Conservation (phyloP, 2,888 invertebrate genomes). For the Drosophila ezoana region DNA sequence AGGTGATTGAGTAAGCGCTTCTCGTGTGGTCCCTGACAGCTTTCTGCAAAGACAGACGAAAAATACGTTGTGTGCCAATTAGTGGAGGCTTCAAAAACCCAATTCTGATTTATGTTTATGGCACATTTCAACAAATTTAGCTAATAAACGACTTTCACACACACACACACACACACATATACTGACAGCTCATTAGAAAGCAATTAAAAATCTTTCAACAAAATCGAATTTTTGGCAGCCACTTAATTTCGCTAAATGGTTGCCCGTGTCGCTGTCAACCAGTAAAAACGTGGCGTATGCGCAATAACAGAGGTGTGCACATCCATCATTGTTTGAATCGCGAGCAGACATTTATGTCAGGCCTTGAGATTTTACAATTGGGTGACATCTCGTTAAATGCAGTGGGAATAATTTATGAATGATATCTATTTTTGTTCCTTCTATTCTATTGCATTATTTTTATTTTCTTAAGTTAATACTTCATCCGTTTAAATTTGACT, state of each 20-base stretch:
- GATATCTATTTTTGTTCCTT: not conserved
- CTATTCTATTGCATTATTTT: not conserved
- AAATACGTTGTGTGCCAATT: slow-evolving; percentile 32
- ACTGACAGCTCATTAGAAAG: slow-evolving; percentile 59
- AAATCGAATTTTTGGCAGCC: slow-evolving; percentile 50
- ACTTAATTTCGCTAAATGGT: slow-evolving; percentile 50
- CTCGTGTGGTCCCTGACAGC: slow-evolving; percentile 95
- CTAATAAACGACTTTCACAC: slow-evolving; percentile 44
- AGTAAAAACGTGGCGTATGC: slow-evolving; percentile 4
- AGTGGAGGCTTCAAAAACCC: slow-evolving; percentile 22
- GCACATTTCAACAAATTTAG: slow-evolving; percentile 47
- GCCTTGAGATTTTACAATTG: not conserved
- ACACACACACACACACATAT: not conserved
- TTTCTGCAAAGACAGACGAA: slow-evolving; percentile 87
- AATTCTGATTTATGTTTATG: slow-evolving; percentile 56
- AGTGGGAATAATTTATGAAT: not conserved
- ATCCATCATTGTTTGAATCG: slow-evolving; percentile 15
- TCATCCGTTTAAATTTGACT: too few relatives aligned
- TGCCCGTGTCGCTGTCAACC: slow-evolving; percentile 7
- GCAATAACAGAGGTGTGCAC: slow-evolving; percentile 7
- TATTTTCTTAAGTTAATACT: too few relatives aligned
- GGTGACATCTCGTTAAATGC: not conserved
- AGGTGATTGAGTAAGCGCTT: slow-evolving; percentile 93
- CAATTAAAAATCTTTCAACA: slow-evolving; percentile 57
- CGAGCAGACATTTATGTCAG: not conserved